Percentiles rank a stretch among this genome's conserved stretches.
These are phyloP conservation scores for Abramis brama DNA, from an alignment of 2,113 vertebrate species.

Conservation along the genomic window DNA sequence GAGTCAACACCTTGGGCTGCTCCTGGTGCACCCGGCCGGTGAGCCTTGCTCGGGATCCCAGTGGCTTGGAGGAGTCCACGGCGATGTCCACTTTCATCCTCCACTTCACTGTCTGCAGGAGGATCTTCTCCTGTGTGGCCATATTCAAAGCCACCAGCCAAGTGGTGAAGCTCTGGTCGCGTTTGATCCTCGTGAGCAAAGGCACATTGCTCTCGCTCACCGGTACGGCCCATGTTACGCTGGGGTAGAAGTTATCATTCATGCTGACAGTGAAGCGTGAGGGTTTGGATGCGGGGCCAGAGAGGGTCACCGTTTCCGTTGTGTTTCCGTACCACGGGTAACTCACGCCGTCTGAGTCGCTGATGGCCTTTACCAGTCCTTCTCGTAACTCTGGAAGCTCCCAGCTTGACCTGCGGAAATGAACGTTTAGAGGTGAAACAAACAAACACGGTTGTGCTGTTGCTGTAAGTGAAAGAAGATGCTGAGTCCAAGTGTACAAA, in stretches of 20 bases:
- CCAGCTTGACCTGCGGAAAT: constrained; percentile 91
- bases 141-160: constrained; percentile 98
- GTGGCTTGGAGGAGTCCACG: constrained; percentile 88
- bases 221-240: constrained; percentile 97
- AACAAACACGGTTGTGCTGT: neutral
- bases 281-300: constrained; percentile 90
- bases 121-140: constrained; percentile 92
- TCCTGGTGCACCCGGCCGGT: constrained; percentile 93
- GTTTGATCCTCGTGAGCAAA: constrained; percentile 91
- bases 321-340: constrained; percentile 99
- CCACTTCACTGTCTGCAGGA: constrained; percentile 98
- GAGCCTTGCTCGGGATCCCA: constrained; percentile 89
- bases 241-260: constrained; percentile 99
- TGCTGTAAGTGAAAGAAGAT: neutral
- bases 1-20: constrained; percentile 90
- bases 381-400: constrained; percentile 94
- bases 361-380: constrained; percentile 94
- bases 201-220: constrained; percentile 95
- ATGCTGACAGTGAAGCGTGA: constrained; percentile 96
- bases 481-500: neutral
- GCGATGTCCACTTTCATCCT: constrained; percentile 94
- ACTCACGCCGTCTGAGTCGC: constrained; percentile 96
- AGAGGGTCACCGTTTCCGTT: constrained; percentile 94
- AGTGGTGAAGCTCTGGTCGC: constrained; percentile 98
- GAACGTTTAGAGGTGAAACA: constrained; percentile 32